Conservation (phyloP, 2,888 invertebrate species). For the Drosophila tripunctata region DNA sequence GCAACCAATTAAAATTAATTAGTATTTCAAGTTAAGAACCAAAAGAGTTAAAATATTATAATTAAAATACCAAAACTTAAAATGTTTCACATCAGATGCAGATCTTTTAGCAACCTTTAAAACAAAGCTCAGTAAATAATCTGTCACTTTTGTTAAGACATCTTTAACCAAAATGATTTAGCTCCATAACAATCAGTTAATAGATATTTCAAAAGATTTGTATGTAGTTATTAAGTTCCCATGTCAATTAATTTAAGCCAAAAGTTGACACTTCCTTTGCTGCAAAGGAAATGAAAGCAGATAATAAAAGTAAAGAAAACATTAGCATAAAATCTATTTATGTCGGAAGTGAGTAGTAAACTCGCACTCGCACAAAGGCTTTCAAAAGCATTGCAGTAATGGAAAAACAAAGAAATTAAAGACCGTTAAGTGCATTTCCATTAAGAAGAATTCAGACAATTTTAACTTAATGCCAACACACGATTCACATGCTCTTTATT, state of each 20-base stretch:
- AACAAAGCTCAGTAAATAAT: no score
- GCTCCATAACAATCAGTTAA: no score
- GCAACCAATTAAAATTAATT: no score
- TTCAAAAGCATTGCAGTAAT: not conserved
- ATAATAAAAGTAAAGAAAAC: not conserved
- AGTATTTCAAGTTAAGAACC: no score
- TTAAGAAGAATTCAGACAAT: not conserved
- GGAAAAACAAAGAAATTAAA: slow-evolving; percentile 1
- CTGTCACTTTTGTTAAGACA: no score
- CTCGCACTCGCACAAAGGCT: not conserved
- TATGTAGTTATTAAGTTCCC: not conserved
- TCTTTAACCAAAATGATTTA: no score
- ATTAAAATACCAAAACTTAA: no score
- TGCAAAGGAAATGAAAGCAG: slow-evolving; percentile 1
- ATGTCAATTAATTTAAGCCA: not conserved
- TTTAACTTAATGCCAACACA: not conserved
- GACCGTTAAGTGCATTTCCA: slow-evolving; percentile 8
- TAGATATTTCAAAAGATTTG: not conserved
- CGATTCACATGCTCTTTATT: slow-evolving; percentile 22
- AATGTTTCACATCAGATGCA: no score
- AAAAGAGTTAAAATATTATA: no score
- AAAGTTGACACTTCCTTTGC: not conserved
- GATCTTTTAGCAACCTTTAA: no score
- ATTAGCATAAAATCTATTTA: not conserved
- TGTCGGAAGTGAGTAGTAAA: slow-evolving; percentile 5